Base-by-base conservation (phyloP, 2,797 vertebrate species). In the Sebastes reedi region DNA sequence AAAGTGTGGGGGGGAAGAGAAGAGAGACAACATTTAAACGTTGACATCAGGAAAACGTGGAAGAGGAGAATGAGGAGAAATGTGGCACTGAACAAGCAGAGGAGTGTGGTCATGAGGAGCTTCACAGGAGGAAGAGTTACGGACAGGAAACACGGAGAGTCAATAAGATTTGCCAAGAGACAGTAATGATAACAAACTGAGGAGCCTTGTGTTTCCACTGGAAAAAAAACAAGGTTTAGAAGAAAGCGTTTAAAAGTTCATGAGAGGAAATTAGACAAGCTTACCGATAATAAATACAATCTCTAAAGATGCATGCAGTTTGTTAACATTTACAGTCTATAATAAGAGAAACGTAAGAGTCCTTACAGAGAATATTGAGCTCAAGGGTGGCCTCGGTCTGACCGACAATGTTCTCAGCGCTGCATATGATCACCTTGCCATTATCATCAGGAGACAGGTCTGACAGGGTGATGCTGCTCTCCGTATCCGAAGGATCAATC, bases 341-440 rank as follows among this genome's bases (percentile, higher is more conserved):
- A 29, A 59, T 20, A 20, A 70, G 6, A 67, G 59, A 75, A 56
- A 62, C 16, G 59, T 14, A 25, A n/a, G 67, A 72, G 75, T 79
- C 94, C 98, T 96, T 97, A 99, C 98, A 99, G 93, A 97, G 97
- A 82, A 99, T 97, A 2, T 97, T 97, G 86, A 99, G 96, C 88
- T 96, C 95, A 0, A 98, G 96, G 52, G 96, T 95, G 84, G 96
- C 96, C 89, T 98, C 96, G 8, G 92, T 97, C 92, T 97, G 97
- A 91, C 98, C 98, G 58, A 98, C 98, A 86, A 96, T 96, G 93
- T 99, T 99, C 95, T 99, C 98, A 12, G 97, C 97, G 62, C 96
- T 94, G 84, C 98, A 99, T 54, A 96, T 92, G 87, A 99, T 96
- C 88, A 95, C 93, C 84, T 95, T 95, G 80, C 97, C 97, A 4